A percentile compares a stretch with the other conserved stretches of the same genome.
These are phyloP conservation scores for Sterrhoptilus dennistouni DNA, from an alignment of 2,113 vertebrate genomes.

Conservation along the genomic window DNA sequence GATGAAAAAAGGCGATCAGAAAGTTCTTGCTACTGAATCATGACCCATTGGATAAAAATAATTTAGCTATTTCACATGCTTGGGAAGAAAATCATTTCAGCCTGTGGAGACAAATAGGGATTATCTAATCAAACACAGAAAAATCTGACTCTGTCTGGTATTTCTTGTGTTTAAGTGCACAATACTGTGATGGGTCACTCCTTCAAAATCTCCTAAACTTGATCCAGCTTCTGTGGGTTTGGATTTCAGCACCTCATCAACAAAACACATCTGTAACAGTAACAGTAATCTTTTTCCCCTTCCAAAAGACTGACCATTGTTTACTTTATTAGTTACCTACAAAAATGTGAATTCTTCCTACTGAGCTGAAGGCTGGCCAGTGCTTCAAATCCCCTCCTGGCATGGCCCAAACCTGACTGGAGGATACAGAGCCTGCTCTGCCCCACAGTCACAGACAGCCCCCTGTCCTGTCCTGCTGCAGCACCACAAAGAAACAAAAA, in stretches of 20 bases:
- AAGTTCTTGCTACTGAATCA: constrained; percentile 35
- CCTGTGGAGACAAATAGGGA: neutral
- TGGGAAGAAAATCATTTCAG: constrained; percentile 15
- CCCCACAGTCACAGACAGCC: accelerated
- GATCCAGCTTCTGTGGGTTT: neutral
- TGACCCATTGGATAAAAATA: constrained; percentile 7
- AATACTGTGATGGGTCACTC: neutral
- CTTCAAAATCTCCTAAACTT: neutral
- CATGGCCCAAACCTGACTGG: neutral
- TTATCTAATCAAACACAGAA: constrained; percentile 44
- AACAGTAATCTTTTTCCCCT: neutral
- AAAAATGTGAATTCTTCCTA: neutral
- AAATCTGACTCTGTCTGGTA: neutral
- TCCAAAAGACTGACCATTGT: neutral
- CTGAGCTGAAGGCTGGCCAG: neutral
- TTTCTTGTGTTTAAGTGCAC: neutral
- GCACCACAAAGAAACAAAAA: neutral
- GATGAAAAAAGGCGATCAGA: neutral
- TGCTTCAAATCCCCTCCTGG: neutral
- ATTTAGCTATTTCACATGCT: constrained; percentile 12
- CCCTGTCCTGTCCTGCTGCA: accelerated
- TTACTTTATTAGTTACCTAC: neutral
- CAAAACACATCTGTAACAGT: neutral
- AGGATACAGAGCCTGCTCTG: neutral
- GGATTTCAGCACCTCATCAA: neutral